Evolutionary conservation across 2,113 vertebrate species (phyloP), one percentile per base, ranked within the genome.

Genomic region (Pollimyrus isidori): DNA sequence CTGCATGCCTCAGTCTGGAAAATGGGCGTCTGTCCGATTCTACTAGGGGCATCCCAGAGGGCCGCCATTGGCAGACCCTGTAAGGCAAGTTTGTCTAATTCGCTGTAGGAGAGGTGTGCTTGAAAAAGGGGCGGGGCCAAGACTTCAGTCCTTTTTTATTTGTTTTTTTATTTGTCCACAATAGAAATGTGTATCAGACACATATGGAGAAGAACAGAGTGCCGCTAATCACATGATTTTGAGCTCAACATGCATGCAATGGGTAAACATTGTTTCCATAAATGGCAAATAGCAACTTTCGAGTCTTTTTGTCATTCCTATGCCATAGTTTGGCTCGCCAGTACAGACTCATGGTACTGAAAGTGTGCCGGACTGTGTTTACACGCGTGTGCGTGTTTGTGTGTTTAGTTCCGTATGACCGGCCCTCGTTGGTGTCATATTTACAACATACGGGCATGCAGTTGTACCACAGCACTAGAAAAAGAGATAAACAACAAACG

Each of bases 371-470:
- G 80, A 45, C 39, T 23, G 42, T 48, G 39, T 82, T 26, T 30
- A 69, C 11, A 69, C 13, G 11, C 21, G 4, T 80, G 39, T 45
- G 35, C 35, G 76, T 45, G 76, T 45, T 7, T 46, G 45, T 13
- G 82, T 48, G 9, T 84, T 23, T 23, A 23, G 15, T 46, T 45
- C 21, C 7, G 4, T 48, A n/a, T 23, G 19, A 42, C 45, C 23
- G n/a, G 42, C 39, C 82, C 3, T 48, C 23, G 21, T 39, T 45
- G 19, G 39, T 84, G 11, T 86, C 21, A 46, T 39, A 42, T 56
- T 56, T 89, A 46, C 52, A 56, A 86, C 80, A 93, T 76, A 90
- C 76, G 89, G 91, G 89, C 89, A 92, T 84, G 88, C 91, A 89
- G 90, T 91, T 49, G 62, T 88, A 88, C 50, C 87, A 86, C 80